A percentile compares a stretch with the other conserved stretches of the same genome.
These are phyloP conservation scores for Phyllotreta striolata DNA, from an alignment of 2,888 invertebrate species.

Conservation along the genomic window DNA sequence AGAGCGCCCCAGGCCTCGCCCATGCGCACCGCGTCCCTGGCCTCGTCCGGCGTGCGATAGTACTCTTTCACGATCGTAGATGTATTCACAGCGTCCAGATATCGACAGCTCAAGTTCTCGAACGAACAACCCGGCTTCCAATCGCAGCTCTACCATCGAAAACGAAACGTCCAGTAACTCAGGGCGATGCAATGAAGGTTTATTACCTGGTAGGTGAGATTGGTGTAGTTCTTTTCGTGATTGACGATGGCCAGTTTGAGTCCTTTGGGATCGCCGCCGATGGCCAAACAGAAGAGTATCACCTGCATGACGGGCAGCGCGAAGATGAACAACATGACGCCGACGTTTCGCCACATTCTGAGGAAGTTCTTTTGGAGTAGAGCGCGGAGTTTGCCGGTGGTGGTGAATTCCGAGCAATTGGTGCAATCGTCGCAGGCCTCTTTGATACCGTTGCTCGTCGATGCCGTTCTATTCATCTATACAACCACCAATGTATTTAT, in stretches of 20 bases:
- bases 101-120: slow-evolving; percentile 71
- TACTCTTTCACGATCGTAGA: slow-evolving; percentile 74
- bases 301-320: slow-evolving; percentile 92
- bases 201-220: slow-evolving; percentile 55
- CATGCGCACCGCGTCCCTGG: slow-evolving; percentile 74
- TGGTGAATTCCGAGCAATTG: slow-evolving; percentile 72
- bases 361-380: slow-evolving; percentile 88
- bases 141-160: slow-evolving; percentile 39
- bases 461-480: slow-evolving; percentile 45
- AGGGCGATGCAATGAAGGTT: too few species aligned
- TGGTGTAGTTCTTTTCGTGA: slow-evolving; percentile 64
- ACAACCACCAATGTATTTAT: slow-evolving; percentile 12
- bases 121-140: slow-evolving; percentile 72
- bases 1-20: slow-evolving; percentile 91
- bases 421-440: slow-evolving; percentile 66
- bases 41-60: slow-evolving; percentile 72
- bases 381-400: slow-evolving; percentile 85
- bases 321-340: slow-evolving; percentile 93
- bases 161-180: too few species aligned
- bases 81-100: slow-evolving; percentile 65
- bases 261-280: slow-evolving; percentile 86
- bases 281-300: slow-evolving; percentile 91
- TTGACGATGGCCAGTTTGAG: slow-evolving; percentile 82
- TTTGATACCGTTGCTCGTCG: slow-evolving; percentile 54
- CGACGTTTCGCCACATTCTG: slow-evolving; percentile 91